Evolutionary conservation across 2,888 invertebrate species (phyloP), one percentile per base, ranked within the genome.

Genomic region (Panopea generosa): DNA sequence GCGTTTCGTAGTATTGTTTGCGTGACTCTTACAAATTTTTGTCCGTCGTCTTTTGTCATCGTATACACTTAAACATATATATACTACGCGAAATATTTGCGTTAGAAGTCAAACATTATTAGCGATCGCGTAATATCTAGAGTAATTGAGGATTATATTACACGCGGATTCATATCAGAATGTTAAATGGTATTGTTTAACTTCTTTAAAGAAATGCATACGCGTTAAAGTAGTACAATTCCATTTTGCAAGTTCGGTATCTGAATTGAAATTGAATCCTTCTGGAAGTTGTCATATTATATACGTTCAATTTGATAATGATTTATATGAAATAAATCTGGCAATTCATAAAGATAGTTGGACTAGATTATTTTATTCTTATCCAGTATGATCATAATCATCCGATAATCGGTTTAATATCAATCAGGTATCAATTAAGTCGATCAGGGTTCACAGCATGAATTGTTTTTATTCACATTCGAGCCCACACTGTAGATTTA

Each of bases 51-150:
- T 11, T 20, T 50, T 50, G 50, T 50, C 50, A 50, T 50, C 50
- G 2, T 47, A 18, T 14, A 20, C 50, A 33, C 6, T 7, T 4
- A 33, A 33, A 11, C 11, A 11, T 33, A 33, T 33, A 33, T 11
- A 33, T n/a, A n/a, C n/a, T n/a, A n/a, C n/a, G n/a, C 11, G 33
- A 33, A 33, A 33, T 56, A 33, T 66, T 56, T 33, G 45, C 56
- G 56, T 45, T 33, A 55, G 47, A 38, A 56, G 45, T 29, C 49
- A 47, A 66, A 66, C 66, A 66, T 56, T 56, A 49, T 47, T 24
- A 7, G 56, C 56, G 56, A 66, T 66, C 66, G 20, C 49, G 56
- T 49, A 66, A 55, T 66, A 66, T 66, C 66, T 66, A 7, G 4
- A 4, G 4, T 33, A 33, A 33, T 33, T 33, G 33, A 11, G 33